Evolutionary conservation across 2,797 vertebrate species (phyloP).

Genomic region (Sebastiscus tertius): DNA sequence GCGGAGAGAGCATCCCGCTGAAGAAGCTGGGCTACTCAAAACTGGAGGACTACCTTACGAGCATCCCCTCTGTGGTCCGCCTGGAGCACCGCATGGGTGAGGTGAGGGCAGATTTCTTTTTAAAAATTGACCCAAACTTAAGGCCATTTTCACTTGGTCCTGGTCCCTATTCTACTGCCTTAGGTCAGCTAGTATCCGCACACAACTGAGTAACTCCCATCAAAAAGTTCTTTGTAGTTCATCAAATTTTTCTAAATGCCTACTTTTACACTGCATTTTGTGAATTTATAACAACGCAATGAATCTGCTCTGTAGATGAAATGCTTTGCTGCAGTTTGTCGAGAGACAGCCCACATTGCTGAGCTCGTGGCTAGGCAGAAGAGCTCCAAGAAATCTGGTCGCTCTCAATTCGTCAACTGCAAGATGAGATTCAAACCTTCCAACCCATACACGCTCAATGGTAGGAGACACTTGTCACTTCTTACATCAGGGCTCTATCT

Average conservation of each 20-base stretch:
- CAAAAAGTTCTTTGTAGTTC: neutral
- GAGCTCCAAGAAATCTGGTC: slow-evolving; percentile 85
- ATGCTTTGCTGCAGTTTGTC: slow-evolving; percentile 87
- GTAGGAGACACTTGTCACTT: slow-evolving; percentile 67
- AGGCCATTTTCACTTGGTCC: neutral
- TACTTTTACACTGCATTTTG: neutral
- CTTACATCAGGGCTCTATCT: neutral
- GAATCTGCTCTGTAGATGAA: slow-evolving; percentile 63
- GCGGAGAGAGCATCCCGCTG: slow-evolving; percentile 89
- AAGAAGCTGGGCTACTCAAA: slow-evolving; percentile 83
- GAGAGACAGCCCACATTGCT: slow-evolving; percentile 89
- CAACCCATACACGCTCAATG: slow-evolving; percentile 81
- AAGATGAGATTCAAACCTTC: slow-evolving; percentile 88
- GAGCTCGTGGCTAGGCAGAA: slow-evolving; percentile 91
- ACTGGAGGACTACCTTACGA: slow-evolving; percentile 86
- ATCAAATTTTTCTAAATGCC: neutral
- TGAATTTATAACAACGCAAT: neutral
- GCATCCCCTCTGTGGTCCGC: slow-evolving; percentile 88
- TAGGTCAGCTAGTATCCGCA: too few relatives aligned
- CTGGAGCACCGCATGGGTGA: slow-evolving; percentile 84
- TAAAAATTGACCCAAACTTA: neutral
- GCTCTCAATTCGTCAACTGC: slow-evolving; percentile 85
- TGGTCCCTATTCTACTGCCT: too few relatives aligned
- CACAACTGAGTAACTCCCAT: neutral
- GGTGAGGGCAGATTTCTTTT: slow-evolving; percentile 76